Conservation (phyloP, 2,888 invertebrate genomes). For the Mechanitis mazaeus region DNA sequence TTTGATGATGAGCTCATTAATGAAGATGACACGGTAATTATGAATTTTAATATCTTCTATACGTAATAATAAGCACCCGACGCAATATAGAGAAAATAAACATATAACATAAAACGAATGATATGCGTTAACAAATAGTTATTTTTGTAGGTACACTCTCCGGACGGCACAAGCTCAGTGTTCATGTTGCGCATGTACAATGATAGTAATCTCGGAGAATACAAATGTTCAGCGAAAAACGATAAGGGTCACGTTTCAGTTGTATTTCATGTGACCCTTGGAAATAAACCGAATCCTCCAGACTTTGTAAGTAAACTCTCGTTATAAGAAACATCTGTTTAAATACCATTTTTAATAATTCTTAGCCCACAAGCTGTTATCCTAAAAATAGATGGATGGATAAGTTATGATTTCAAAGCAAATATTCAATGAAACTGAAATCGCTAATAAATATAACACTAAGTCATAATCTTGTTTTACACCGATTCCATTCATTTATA, state of each 20-base stretch:
- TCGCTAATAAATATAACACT: no score
- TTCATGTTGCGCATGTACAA: slow-evolving; percentile 52
- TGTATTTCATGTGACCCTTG: slow-evolving; percentile 58
- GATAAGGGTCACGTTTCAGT: slow-evolving; percentile 50
- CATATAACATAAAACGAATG: not conserved
- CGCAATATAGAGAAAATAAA: not conserved
- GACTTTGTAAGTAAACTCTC: slow-evolving; percentile 47
- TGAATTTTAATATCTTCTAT: not conserved
- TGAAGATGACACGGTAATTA: slow-evolving; percentile 52
- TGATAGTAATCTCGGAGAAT: slow-evolving; percentile 50
- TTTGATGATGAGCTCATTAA: slow-evolving; percentile 44
- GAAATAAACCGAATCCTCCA: slow-evolving; percentile 58
- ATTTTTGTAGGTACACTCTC: slow-evolving; percentile 30
- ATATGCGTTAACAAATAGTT: not conserved
- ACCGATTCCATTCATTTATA: no score
- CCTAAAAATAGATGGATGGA: no score
- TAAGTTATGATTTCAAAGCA: no score
- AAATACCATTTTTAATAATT: no score
- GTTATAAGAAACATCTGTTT: no score
- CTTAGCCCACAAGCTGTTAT: no score
- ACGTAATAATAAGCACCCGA: not conserved
- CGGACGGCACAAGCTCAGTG: slow-evolving; percentile 51
- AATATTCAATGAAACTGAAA: no score
- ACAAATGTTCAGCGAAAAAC: slow-evolving; percentile 58
- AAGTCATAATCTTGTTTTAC: no score